phyloP scores from a whole-genome alignment of 2,888 invertebrate genomes.

The Siphlonurus alternatus region DNA sequence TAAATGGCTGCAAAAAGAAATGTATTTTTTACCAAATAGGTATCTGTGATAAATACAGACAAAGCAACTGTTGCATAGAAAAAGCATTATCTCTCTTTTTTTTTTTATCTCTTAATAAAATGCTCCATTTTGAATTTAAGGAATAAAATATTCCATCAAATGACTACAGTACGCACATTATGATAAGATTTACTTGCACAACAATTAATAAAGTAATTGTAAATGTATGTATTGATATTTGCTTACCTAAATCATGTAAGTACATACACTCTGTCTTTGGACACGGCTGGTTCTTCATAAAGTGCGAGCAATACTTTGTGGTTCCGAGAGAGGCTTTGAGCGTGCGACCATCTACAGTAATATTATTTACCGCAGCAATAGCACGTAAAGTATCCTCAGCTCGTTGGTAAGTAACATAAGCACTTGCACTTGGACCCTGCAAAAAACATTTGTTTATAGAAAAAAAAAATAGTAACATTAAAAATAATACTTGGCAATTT shows the following conservation, averaged over 20 bases:
- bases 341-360: constrained; percentile 85
- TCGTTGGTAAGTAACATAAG: constrained; percentile 87
- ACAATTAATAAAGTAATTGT: too few species aligned
- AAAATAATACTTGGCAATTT: not conserved
- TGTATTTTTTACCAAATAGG: too few species aligned
- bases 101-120: too few species aligned
- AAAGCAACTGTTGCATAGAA: too few species aligned
- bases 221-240: too few species aligned
- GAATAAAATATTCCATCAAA: too few species aligned
- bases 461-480: constrained; percentile 1
- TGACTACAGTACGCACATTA: too few species aligned
- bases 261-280: constrained; percentile 99
- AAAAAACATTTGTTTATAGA: constrained; percentile 11
- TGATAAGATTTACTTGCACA: too few species aligned
- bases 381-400: constrained; percentile 90
- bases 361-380: constrained; percentile 94
- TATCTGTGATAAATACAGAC: too few species aligned
- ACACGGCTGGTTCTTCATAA: constrained; percentile 95
- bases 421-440: constrained; percentile 70
- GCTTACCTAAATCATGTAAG: constrained; percentile 83
- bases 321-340: constrained; percentile 97
- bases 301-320: constrained; percentile 99
- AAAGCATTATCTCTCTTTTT: too few species aligned
- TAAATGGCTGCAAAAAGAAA: too few species aligned
- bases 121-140: too few species aligned